phyloP scores from a whole-genome alignment of 2,888 invertebrate genomes.

The Nomada lathburiana region DNA sequence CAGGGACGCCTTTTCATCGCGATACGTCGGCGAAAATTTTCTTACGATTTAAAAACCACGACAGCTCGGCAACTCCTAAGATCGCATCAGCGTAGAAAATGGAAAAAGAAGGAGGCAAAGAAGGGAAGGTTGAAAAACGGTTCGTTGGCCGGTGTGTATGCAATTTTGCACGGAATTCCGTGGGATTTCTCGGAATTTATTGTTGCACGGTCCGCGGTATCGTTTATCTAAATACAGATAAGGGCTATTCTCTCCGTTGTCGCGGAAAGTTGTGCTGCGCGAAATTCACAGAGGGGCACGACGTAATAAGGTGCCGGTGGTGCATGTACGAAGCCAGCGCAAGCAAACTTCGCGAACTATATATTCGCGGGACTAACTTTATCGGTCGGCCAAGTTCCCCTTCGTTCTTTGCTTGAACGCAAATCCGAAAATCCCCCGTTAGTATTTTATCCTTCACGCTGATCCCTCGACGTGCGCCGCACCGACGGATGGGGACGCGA shows the following conservation, averaged over 20 bases:
- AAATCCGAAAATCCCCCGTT: slow-evolving; percentile 56
- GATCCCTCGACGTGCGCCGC: neutral
- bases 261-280: slow-evolving; percentile 22
- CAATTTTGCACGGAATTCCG: slow-evolving; percentile 14
- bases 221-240: slow-evolving; percentile 48
- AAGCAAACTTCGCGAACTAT: slow-evolving; percentile 18
- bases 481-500: slow-evolving; percentile 4
- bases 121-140: neutral
- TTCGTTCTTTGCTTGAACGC: slow-evolving; percentile 16
- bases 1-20: neutral
- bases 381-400: slow-evolving; percentile 23
- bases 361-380: slow-evolving; percentile 44
- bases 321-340: slow-evolving; percentile 5
- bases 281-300: slow-evolving; percentile 42
- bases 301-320: slow-evolving; percentile 33
- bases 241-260: slow-evolving; percentile 34
- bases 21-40: neutral
- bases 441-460: slow-evolving; percentile 26
- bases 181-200: slow-evolving; percentile 42
- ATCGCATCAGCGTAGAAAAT: neutral
- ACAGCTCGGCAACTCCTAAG: neutral
- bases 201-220: slow-evolving; percentile 26
- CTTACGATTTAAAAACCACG: neutral
- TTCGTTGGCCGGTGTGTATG: neutral
- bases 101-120: neutral